A percentile compares a stretch with the other conserved stretches of the same genome.
Conservation (phyloP, 2,113 vertebrate genomes). For the Marmota flaviventris region DNA sequence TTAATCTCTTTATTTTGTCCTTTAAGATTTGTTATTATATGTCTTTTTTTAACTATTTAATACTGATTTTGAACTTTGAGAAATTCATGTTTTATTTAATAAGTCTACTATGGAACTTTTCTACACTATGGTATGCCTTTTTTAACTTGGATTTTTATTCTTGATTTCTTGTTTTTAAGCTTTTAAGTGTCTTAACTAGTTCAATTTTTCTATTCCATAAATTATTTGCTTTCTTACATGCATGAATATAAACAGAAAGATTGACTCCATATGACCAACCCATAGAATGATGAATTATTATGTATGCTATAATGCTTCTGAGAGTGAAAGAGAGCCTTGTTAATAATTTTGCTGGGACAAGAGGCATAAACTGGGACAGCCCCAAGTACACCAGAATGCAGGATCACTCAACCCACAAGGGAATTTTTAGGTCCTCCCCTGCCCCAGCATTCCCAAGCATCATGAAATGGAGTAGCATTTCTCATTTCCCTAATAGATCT, state of each 20-base stretch:
- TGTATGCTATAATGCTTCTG: not conserved
- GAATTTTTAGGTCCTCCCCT: not conserved
- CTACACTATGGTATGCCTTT: not conserved
- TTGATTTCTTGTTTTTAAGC: not conserved
- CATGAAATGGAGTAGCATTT: not conserved
- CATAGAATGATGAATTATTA: not conserved
- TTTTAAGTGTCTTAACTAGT: not conserved
- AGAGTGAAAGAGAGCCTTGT: not conserved
- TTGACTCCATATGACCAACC: not conserved
- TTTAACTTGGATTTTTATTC: slow-evolving; percentile 12
- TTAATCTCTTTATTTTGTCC: slow-evolving; percentile 6
- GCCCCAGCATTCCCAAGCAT: not conserved
- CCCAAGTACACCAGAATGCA: not conserved
- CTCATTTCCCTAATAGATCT: not conserved
- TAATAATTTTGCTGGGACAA: not conserved
- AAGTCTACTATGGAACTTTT: not conserved
- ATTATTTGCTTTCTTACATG: not conserved
- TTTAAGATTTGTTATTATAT: slow-evolving; percentile 43
- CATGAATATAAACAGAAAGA: not conserved
- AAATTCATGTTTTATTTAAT: not conserved
- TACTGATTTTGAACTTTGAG: not conserved
- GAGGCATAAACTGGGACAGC: not conserved
- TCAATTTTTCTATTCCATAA: not conserved
- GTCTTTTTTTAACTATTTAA: slow-evolving; percentile 37
- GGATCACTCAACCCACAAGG: not conserved